These are phyloP conservation scores for Steromphala cineraria DNA, from an alignment of 2,888 invertebrate genomes.

Conservation along the genomic window DNA sequence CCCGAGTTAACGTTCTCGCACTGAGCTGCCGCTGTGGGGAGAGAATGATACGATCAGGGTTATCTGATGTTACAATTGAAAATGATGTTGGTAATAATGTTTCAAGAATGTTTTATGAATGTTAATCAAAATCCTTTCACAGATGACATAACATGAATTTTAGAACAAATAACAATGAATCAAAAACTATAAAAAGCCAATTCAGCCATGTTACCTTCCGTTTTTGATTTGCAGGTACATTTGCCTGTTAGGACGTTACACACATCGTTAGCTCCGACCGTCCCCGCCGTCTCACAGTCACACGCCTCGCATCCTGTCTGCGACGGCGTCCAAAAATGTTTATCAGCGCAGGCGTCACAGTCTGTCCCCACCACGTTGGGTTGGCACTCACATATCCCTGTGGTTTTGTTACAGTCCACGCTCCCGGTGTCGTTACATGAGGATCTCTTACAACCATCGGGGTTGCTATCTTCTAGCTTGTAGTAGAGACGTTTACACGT, in stretches of 20 bases:
- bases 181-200: too few species aligned
- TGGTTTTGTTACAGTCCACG: not conserved
- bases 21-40: too few species aligned
- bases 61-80: too few species aligned
- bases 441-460: slow-evolving; percentile 42
- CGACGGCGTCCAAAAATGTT: slow-evolving; percentile 10
- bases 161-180: too few species aligned
- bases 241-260: slow-evolving; percentile 35
- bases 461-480: slow-evolving; percentile 22
- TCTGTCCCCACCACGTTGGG: not conserved
- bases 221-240: slow-evolving; percentile 41
- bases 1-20: too few species aligned
- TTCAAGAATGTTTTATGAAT: too few species aligned
- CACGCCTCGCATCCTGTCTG: slow-evolving; percentile 24
- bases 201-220: slow-evolving; percentile 33
- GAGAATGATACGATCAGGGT: too few species aligned
- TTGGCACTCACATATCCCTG: slow-evolving; percentile 28
- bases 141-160: too few species aligned
- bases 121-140: too few species aligned
- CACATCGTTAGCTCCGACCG: not conserved
- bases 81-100: too few species aligned
- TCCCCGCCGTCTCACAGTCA: slow-evolving; percentile 26
- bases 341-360: slow-evolving; percentile 16
- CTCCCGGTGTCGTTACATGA: slow-evolving; percentile 23
- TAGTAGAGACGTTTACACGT: slow-evolving; percentile 43